Evolutionary conservation across 2,113 vertebrate species (phyloP), one percentile per base, ranked within the genome.

Genomic region (Mus pahari): DNA sequence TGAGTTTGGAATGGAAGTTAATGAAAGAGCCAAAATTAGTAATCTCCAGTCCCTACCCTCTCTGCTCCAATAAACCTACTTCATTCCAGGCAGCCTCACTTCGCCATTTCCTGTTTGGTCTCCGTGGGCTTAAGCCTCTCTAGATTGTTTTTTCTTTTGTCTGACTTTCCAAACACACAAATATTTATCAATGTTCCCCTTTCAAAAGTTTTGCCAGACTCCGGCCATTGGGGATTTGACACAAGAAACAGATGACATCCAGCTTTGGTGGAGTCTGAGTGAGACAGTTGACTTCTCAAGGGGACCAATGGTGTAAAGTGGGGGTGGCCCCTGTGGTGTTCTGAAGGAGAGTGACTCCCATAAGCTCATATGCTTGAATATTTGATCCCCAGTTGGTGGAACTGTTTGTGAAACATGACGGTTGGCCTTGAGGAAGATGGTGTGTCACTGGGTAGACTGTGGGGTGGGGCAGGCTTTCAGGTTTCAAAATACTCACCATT

Each of bases 21-120:
- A 95, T 64, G 81, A 95, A 97, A 78, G 68, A 94, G 90, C 92
- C 94, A 82, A 91, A 96, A 96, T 96, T 95, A 97, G 96, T 90
- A 93, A 78, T 39, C 2, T 66, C 20, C 75, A 87, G 74, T 96
- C 96, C 96, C 93, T 70, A 82, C n/a, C 82, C 24, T 71, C 5
- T 16, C 79, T 66, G 71, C 60, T 79, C 77, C 77, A 17, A 58
- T 28, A 33, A 66, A 17, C 64, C 75, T 24, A n/a, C 78, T 73
- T 84, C 73, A 62, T 68, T 82, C 70, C 71, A 89, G 62, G 81
- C 90, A 70, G 83, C 58, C 10, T n/a, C 81, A 22, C 71, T 84
- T 83, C 42, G 39, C 73, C 28, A 5, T 64, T 97, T 96, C 94
- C 96, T 94, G 84, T 95, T 83, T 92, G 71, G 88, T 94, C 96